A percentile compares a stretch with the other conserved stretches of the same genome.
Evolutionary conservation across 2,888 invertebrate species (phyloP).

Genomic region (Tridacna gigas): DNA sequence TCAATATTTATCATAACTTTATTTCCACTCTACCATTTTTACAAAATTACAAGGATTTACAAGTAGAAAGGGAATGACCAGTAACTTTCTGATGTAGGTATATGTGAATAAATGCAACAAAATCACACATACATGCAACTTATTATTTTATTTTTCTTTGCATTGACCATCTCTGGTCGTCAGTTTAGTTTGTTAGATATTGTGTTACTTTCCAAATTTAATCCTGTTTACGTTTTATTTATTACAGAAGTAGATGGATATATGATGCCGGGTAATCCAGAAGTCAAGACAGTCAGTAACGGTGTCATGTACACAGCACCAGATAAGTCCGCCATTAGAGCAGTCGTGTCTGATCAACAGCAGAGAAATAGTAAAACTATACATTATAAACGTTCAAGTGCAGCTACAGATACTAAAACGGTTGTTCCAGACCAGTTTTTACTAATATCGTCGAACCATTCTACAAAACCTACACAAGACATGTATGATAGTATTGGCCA

Average conservation of each 20-base stretch:
- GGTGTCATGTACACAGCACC: constrained; percentile 50
- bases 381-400: constrained; percentile 43
- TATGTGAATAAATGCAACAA: too few relatives aligned
- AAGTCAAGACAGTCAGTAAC: constrained; percentile 21
- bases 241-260: constrained; percentile 40
- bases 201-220: too few relatives aligned
- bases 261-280: constrained; percentile 37
- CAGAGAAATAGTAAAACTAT: constrained; percentile 41
- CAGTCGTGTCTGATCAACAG: constrained; percentile 5
- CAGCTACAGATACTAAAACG: background rate
- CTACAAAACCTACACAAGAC: constrained; percentile 6
- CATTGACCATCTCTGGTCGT: too few relatives aligned
- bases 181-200: too few relatives aligned
- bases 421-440: background rate
- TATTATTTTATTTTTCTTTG: too few relatives aligned
- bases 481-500: constrained; percentile 51
- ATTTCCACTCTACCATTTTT: too few relatives aligned
- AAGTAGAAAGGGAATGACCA: too few relatives aligned
- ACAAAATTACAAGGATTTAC: too few relatives aligned
- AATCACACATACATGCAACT: too few relatives aligned
- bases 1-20: background rate
- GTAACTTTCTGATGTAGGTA: too few relatives aligned
- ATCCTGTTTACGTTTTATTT: too few relatives aligned
- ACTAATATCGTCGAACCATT: background rate
- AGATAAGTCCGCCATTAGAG: constrained; percentile 49